Evolutionary conservation across 2,113 vertebrate genomes (phyloP), one percentile per base, ranked within the genome.

Genomic region (Chaetorhynchus papuensis): DNA sequence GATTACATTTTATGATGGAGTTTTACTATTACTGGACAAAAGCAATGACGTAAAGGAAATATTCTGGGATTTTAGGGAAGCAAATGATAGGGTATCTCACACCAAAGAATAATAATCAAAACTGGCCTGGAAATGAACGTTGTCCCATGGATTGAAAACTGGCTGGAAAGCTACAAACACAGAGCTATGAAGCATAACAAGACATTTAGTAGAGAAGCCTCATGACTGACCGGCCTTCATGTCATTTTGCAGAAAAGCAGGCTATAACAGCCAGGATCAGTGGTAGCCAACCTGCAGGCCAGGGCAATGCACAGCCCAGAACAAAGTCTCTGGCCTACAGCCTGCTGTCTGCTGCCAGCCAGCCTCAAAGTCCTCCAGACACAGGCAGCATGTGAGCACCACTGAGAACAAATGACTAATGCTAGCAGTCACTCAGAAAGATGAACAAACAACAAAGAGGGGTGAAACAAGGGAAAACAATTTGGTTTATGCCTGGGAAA

Each of bases 21-120:
- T 94, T 96, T 91, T 90, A 93, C 85, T 77, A 77, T 95, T 90
- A 64, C 54, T 76, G 83, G 75, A 94, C 83, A 94, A 94, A 96
- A 54, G 24, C 78, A 96, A 86, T 95, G 96, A 96, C 4, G 75
- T 83, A 94, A 96, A 96, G 77, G 88, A 97, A 96, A 91, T 90
- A 88, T 82, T 93, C 83, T 89, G 83, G 69, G 90, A 94, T 96
- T 95, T 95, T 37, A 83, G 83, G 52, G 70, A 92, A 94, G 87
- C 47, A 95, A 96, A 95, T 88, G 75, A 94, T 79, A 94, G 81
- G 75, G 64, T 92, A 94, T 93, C 83, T 93, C 69, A 70, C 90
- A 93, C 56, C 72, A 89, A 96, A 95, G 88, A 95, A 96, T 83
- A 94, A 94, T 74, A 96, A 96, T 94, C 93, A 96, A 92, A 95